Conservation (phyloP, 2,888 invertebrate genomes). For the Monoplex corrugatus region DNA sequence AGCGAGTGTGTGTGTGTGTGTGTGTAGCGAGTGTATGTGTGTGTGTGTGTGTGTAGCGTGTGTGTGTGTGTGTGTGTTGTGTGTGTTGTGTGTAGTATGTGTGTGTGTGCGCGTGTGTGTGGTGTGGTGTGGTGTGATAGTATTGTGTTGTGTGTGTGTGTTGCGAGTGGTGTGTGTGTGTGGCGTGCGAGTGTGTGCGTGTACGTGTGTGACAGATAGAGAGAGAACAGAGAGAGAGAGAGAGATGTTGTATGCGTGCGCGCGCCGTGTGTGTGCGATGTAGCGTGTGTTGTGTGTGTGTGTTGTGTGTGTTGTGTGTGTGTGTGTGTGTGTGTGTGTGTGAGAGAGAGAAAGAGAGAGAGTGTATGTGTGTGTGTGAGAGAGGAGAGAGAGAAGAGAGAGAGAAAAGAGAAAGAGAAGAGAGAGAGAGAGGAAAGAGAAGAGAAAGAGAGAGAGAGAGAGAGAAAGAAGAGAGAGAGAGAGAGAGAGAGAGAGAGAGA, state of each 20-base stretch:
- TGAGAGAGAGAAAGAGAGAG: neutral
- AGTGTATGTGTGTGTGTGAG: neutral
- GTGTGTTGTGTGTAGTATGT: neutral
- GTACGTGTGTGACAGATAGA: neutral
- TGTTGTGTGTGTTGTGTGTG: neutral
- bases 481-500: no score
- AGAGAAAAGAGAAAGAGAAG: no score
- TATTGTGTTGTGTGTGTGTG: no score
- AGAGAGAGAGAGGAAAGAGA: no score
- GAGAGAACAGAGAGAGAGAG: neutral
- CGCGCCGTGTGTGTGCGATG: neutral
- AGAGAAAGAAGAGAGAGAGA: no score
- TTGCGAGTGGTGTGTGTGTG: conserved; percentile 24
- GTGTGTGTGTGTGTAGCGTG: neutral
- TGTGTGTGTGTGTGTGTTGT: neutral
- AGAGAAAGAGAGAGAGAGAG: no score
- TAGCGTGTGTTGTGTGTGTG: neutral
- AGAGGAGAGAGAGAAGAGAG: no score
- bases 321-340: neutral
- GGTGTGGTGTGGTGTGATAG: no score
- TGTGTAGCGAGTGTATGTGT: neutral
- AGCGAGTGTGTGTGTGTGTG: neutral
- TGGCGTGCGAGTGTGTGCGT: neutral
- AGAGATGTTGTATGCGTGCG: neutral
- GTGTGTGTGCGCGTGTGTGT: no score